These are phyloP conservation scores for Zosterops lateralis DNA, from an alignment of 2,113 vertebrate genomes.

Conservation along the genomic window DNA sequence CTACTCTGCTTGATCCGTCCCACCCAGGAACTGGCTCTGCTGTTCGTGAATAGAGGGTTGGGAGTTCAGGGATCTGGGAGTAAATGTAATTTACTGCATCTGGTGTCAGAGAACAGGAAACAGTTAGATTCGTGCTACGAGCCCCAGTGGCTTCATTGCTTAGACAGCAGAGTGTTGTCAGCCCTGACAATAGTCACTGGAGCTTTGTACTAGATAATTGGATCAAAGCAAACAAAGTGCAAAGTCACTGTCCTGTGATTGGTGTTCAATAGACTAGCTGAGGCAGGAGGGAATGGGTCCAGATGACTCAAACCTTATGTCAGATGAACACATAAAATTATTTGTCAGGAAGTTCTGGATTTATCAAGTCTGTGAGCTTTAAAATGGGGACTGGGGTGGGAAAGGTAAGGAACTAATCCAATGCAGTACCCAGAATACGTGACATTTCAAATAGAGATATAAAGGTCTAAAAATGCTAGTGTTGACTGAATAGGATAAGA, in stretches of 20 bases:
- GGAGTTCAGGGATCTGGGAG: constrained; percentile 80
- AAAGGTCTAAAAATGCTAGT: background rate
- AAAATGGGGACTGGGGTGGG: background rate
- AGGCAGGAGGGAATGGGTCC: constrained; percentile 77
- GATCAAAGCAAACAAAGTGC: constrained; percentile 79
- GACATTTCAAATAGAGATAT: background rate
- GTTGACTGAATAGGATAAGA: background rate
- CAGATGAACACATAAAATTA: constrained; percentile 36
- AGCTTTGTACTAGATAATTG: constrained; percentile 69
- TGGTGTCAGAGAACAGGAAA: constrained; percentile 79
- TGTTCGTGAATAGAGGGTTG: constrained; percentile 76
- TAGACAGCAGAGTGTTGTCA: constrained; percentile 79
- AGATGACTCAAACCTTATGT: constrained; percentile 68
- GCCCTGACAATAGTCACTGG: constrained; percentile 69
- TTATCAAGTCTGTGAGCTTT: constrained; percentile 41
- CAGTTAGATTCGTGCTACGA: constrained; percentile 67
- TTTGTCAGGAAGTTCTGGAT: constrained; percentile 70
- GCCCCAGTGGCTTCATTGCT: constrained; percentile 69
- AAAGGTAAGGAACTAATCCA: constrained; percentile 5
- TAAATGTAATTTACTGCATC: constrained; percentile 84
- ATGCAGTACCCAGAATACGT: background rate
- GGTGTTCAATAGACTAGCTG: constrained; percentile 85
- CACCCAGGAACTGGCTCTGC: constrained; percentile 71
- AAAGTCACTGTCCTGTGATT: constrained; percentile 72
- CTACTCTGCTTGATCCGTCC: constrained; percentile 73